phyloP scores from a whole-genome alignment of 1,140 invertebrate species.

The Thalassaphorura encarpata region DNA sequence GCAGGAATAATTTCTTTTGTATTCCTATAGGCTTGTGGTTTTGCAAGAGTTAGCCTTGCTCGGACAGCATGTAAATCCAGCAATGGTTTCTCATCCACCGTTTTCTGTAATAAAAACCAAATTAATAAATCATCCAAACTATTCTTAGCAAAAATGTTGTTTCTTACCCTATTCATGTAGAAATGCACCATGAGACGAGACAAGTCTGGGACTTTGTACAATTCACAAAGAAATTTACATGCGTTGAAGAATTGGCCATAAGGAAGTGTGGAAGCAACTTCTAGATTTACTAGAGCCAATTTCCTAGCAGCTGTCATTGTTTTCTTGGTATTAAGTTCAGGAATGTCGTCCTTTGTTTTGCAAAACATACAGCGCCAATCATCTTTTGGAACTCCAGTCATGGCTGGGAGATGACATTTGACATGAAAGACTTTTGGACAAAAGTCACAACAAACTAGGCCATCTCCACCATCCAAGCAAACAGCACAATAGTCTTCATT shows the following conservation, averaged over 20 bases:
- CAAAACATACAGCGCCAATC: conserved; percentile 4
- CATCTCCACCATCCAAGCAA: conserved; percentile 10
- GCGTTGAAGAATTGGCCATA: neutral
- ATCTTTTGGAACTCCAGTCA: neutral
- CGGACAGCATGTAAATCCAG: conserved; percentile 2
- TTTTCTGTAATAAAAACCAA: neutral
- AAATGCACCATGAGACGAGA: neutral
- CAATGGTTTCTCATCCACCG: neutral
- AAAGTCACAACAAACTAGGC: conserved; percentile 10
- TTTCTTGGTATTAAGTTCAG: neutral
- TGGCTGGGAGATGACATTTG: conserved; percentile 7
- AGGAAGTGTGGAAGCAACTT: neutral
- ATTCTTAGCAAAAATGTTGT: neutral
- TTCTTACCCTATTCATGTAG: neutral
- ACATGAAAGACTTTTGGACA: conserved; percentile 15
- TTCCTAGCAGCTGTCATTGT: neutral
- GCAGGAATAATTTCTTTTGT: neutral
- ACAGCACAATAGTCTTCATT: conserved; percentile 13
- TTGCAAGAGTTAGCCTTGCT: neutral
- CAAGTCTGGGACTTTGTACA: neutral
- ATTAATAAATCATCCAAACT: neutral
- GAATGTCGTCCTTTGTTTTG: conserved; percentile 1
- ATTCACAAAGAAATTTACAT: conserved; percentile 11
- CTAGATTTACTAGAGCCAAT: neutral
- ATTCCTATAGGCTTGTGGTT: neutral